phyloP scores from a whole-genome alignment of 2,888 invertebrate species.

The Rhodophaea formosa region DNA sequence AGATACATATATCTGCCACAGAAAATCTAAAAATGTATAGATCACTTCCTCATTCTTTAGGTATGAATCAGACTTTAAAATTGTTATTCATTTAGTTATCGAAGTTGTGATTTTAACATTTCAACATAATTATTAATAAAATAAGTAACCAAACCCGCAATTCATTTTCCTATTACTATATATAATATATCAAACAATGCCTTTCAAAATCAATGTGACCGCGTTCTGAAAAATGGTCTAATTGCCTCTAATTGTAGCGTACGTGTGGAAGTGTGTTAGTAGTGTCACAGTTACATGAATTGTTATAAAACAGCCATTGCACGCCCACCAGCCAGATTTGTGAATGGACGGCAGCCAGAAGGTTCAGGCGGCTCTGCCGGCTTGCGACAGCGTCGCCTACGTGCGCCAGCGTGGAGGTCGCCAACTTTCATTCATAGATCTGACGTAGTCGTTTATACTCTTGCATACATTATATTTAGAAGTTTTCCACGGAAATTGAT shows the following conservation, averaged over 20 bases:
- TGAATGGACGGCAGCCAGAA: conserved; percentile 59
- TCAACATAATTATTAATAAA: too few relatives aligned
- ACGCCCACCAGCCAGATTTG: conserved; percentile 59
- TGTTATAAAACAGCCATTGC: conserved; percentile 51
- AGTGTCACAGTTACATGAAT: conserved; percentile 39
- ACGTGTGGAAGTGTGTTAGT: conserved; percentile 34
- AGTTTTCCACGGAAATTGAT: background rate
- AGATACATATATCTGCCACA: background rate
- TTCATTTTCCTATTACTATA: too few relatives aligned
- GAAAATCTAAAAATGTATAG: too few relatives aligned
- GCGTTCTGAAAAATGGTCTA: conserved; percentile 19
- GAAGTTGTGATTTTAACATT: too few relatives aligned
- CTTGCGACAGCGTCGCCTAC: conserved; percentile 76
- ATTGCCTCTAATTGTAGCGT: conserved; percentile 20
- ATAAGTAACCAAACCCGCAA: too few relatives aligned
- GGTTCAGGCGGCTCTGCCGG: conserved; percentile 24
- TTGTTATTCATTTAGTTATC: too few relatives aligned
- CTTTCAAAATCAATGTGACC: conserved; percentile 7
- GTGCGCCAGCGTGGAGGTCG: conserved; percentile 63
- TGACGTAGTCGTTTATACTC: conserved; percentile 24
- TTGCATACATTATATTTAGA: background rate
- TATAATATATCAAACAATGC: background rate
- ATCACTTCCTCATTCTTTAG: too few relatives aligned
- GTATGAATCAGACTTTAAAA: too few relatives aligned
- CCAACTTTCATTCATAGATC: conserved; percentile 77